Conservation (phyloP, 2,888 invertebrate species). For the Synanthedon formicaeformis region DNA sequence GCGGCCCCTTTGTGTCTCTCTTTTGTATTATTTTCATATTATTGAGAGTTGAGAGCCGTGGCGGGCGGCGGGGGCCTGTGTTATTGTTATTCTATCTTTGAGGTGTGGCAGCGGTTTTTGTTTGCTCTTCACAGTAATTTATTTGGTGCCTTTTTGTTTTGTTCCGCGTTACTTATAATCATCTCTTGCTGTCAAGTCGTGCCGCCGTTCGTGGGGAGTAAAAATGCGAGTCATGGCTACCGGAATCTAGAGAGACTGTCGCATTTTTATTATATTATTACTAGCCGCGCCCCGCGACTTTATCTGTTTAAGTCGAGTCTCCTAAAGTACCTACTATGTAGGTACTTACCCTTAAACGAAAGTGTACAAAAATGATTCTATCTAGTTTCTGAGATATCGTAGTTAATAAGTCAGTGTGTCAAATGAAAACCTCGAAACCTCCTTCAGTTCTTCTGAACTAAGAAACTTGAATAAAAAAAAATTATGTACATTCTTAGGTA, state of each 20-base stretch:
- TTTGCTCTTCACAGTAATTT: slow-evolving; percentile 39
- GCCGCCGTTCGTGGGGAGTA: slow-evolving; percentile 11
- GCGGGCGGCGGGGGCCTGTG: slow-evolving; percentile 26
- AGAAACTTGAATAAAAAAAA: too few species aligned
- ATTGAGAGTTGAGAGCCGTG: slow-evolving; percentile 9
- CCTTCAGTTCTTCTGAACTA: too few species aligned
- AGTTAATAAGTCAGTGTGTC: too few species aligned
- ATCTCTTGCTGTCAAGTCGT: slow-evolving; percentile 10
- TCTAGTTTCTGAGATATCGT: too few species aligned
- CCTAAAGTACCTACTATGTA: too few species aligned
- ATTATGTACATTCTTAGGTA: too few species aligned
- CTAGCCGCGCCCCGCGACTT: too few species aligned
- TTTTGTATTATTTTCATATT: slow-evolving; percentile 41
- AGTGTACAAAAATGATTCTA: too few species aligned
- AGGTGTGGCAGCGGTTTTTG: slow-evolving; percentile 46
- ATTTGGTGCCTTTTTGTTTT: slow-evolving; percentile 40
- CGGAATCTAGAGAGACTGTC: slow-evolving; percentile 11
- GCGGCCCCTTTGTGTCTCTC: slow-evolving; percentile 21
- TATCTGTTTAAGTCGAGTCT: too few species aligned
- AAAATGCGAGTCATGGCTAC: slow-evolving; percentile 13
- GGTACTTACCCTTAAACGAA: too few species aligned
- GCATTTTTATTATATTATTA: background rate
- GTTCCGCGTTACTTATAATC: slow-evolving; percentile 27
- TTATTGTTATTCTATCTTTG: slow-evolving; percentile 57
- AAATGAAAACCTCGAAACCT: too few species aligned